phyloP scores from a whole-genome alignment of 2,888 invertebrate species.

The Harmothoe impar region DNA sequence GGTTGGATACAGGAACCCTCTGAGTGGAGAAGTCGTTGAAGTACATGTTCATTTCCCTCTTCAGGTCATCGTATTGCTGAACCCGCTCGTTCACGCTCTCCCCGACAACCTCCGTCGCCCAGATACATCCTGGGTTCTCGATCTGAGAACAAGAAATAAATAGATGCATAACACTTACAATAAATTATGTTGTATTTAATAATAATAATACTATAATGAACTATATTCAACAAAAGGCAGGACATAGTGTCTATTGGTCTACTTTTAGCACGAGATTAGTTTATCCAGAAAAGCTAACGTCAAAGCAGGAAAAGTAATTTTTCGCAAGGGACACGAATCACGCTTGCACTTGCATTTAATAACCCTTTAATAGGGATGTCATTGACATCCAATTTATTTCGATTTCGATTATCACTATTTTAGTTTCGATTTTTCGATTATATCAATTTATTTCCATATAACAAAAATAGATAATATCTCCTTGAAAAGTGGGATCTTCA shows the following conservation, averaged over 20 bases:
- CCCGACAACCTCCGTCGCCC: not conserved
- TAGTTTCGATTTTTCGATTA: no score
- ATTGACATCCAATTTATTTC: no score
- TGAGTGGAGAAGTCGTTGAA: constrained; percentile 19
- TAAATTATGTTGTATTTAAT: no score
- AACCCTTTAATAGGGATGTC: no score
- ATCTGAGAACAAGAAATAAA: not conserved
- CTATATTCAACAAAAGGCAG: not conserved
- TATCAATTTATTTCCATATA: no score
- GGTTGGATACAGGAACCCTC: not conserved
- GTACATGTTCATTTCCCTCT: not conserved
- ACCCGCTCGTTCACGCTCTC: not conserved
- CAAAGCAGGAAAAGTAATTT: not conserved
- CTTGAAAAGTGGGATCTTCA: no score
- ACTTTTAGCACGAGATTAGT: not conserved
- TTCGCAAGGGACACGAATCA: not conserved
- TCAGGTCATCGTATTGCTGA: not conserved
- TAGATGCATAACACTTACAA: not conserved
- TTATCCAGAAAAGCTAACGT: not conserved
- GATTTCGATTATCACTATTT: no score
- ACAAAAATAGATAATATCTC: no score
- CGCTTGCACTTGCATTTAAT: no score
- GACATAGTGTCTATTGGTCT: no score
- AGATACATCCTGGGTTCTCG: constrained; percentile 9
- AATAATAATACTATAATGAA: no score